Base-by-base conservation (phyloP, 2,797 vertebrate genomes). In the Anolis apletophallus region DNA sequence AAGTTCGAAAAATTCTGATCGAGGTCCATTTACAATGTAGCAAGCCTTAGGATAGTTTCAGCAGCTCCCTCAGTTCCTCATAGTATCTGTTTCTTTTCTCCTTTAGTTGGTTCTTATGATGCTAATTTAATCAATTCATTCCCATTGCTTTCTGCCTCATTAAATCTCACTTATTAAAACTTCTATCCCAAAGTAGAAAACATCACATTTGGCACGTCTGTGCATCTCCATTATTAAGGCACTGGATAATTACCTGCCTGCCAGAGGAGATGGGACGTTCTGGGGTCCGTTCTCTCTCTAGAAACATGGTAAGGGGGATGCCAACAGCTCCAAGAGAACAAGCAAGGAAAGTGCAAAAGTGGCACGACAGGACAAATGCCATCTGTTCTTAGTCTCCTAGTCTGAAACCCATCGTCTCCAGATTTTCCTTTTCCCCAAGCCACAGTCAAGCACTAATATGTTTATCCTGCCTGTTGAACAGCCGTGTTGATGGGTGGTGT, bases 91-190 rank as follows among this genome's bases (percentile, higher is more conserved):
- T 59, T 13, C 2, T 32, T 50, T 32, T 55, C 61, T 29, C 61
- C 61, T 26, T n/a, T 32, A 14, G 3, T 9, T 50, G 59, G 59
- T 61, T 46, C 29, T 74, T 23, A 23, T 21, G 21, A 12, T 52
- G 7, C 78, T 10, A 36, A 81, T 64, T 75, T 54, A 86, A 76
- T 75, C 14, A 86, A 81, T 81, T 67, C 68, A 74, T 81, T 64
- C 79, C 71, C 71, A 68, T 86, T 67, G 61, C 61, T 55, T 74
- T 68, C 85, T 86, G 71, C 71, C 79, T 81, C 79, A 84, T 84
- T 84, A 84, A 84, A 77, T 32, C 13, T 14, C 32, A 8, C 79
- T 81, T 68, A 75, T 57, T 67, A 64, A 75, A 68, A 40, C 46
- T 54, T 50, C 14, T 54, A 29, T 76, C 17, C 80, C 73, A n/a